A percentile compares a stretch with the other conserved stretches of the same genome.
Evolutionary conservation across 2,113 vertebrate species (phyloP).

Genomic region (Acanthochromis polyacanthus): DNA sequence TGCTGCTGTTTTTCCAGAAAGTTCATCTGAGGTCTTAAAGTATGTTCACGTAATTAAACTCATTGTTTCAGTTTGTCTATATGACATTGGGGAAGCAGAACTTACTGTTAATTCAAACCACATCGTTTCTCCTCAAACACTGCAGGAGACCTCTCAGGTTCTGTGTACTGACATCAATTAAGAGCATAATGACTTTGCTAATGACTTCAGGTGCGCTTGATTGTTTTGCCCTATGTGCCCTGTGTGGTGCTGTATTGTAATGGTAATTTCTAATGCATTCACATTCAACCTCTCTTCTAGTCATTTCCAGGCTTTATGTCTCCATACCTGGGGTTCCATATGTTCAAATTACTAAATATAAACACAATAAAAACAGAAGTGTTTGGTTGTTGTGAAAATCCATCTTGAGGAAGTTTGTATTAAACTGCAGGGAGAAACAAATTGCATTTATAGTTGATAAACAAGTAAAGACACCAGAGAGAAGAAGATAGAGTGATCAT

Average conservation of each 20-base stretch:
- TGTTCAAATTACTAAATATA: slow-evolving; percentile 24
- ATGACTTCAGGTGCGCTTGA: slow-evolving; percentile 49
- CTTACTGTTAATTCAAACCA: slow-evolving; percentile 1
- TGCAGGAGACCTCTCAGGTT: slow-evolving; percentile 23
- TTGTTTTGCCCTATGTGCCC: slow-evolving; percentile 37
- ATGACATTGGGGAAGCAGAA: background rate
- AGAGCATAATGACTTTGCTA: slow-evolving; percentile 52
- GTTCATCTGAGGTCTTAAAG: slow-evolving; percentile 8
- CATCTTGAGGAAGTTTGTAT: slow-evolving; percentile 5
- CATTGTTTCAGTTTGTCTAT: background rate
- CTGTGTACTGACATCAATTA: slow-evolving; percentile 45
- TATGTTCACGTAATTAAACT: background rate
- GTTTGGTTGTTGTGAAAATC: slow-evolving; percentile 2
- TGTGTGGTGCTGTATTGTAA: slow-evolving; percentile 35
- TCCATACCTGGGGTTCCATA: slow-evolving; percentile 31
- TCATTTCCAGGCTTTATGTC: slow-evolving; percentile 21
- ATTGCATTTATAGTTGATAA: background rate
- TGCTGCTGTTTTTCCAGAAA: slow-evolving; percentile 7
- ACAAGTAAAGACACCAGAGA: background rate
- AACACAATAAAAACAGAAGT: slow-evolving; percentile 30
- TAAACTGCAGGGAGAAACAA: slow-evolving; percentile 11
- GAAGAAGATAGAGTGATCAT: too few species aligned
- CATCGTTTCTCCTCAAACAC: slow-evolving; percentile 13
- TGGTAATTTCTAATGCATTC: slow-evolving; percentile 34
- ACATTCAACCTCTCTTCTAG: background rate